Evolutionary conservation across 2,113 vertebrate species (phyloP).

Genomic region (Crotalus tigris): DNA sequence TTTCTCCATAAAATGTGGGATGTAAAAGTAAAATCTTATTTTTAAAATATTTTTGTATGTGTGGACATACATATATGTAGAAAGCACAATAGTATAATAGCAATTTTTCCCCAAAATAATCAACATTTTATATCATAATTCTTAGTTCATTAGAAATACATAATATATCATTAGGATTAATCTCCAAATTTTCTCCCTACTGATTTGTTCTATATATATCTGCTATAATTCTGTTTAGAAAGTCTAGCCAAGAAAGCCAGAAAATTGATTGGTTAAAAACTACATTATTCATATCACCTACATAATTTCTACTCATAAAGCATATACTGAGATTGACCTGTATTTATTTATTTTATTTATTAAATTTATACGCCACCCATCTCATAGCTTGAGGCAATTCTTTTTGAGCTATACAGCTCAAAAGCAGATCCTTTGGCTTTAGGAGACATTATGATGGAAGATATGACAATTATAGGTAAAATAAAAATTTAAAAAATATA

Average conservation of each 20-base stretch:
- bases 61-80: not conserved
- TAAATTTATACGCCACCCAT: not conserved
- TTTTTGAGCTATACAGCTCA: not conserved
- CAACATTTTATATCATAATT: not conserved
- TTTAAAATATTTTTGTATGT: not conserved
- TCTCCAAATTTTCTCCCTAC: not conserved
- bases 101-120: not conserved
- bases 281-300: not conserved
- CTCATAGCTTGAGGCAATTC: not conserved
- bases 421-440: not conserved
- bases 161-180: not conserved
- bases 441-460: not conserved
- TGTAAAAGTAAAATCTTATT: not conserved
- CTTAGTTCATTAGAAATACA: not conserved
- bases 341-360: not conserved
- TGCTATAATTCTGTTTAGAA: not conserved
- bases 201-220: not conserved
- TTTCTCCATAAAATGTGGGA: not conserved
- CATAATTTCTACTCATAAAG: not conserved
- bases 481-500: not conserved
- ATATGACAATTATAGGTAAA: not conserved
- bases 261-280: not conserved
- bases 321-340: not conserved
- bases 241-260: not conserved
- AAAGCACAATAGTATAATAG: not conserved